Evolutionary conservation across 2,797 vertebrate species (phyloP).

Genomic region (Fistularia tabacaria): DNA sequence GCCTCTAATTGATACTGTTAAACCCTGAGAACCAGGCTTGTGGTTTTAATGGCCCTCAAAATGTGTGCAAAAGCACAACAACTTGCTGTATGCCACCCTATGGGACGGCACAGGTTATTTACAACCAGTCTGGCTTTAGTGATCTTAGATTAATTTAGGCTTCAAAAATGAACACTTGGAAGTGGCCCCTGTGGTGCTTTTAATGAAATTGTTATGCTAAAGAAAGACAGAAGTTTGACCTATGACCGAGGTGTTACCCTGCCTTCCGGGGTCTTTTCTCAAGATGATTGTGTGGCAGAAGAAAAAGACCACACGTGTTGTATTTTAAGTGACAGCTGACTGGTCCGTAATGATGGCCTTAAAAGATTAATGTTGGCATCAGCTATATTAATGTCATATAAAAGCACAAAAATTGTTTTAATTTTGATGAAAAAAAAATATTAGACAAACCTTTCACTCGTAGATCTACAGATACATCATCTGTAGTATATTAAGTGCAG

Average conservation of each 20-base stretch:
- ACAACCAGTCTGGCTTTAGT: constrained; percentile 54
- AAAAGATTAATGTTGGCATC: no score
- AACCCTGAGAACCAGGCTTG: constrained; percentile 38
- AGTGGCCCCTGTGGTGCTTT: constrained; percentile 14
- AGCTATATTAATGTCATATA: no score
- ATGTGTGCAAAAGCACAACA: constrained; percentile 53
- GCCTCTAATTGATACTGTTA: constrained; percentile 62
- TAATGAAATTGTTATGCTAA: no score
- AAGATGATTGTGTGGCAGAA: constrained; percentile 1
- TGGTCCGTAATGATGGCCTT: no score
- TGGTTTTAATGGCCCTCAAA: constrained; percentile 46
- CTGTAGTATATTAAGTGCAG: no score
- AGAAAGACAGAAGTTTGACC: no score
- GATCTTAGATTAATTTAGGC: constrained; percentile 43
- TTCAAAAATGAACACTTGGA: constrained; percentile 24
- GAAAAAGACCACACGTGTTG: neutral
- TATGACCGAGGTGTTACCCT: no score
- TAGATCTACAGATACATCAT: no score
- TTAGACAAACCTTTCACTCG: no score
- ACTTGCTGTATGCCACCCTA: constrained; percentile 53
- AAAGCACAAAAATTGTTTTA: no score
- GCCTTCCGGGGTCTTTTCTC: constrained; percentile 26
- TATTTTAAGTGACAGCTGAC: no score
- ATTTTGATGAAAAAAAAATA: no score
- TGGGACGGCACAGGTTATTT: constrained; percentile 65